Percentiles rank a stretch among this genome's conserved stretches.
These are phyloP conservation scores for Martes flavigula DNA, from an alignment of 2,797 vertebrate genomes.

Conservation along the genomic window DNA sequence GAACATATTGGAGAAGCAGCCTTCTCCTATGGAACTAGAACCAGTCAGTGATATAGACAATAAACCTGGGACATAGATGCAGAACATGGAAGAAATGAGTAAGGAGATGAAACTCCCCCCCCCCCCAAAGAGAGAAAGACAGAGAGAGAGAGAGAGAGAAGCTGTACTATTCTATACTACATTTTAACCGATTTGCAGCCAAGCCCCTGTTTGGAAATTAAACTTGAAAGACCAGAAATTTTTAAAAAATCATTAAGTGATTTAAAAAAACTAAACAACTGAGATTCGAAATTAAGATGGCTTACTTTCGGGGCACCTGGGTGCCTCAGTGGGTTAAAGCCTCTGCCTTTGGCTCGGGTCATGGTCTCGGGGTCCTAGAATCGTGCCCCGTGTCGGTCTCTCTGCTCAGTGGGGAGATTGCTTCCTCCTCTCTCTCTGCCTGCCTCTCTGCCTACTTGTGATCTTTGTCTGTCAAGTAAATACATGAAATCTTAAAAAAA, in stretches of 20 bases:
- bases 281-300: neutral
- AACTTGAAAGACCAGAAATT: neutral
- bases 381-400: no score
- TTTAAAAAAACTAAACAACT: neutral
- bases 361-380: no score
- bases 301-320: neutral
- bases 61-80: neutral
- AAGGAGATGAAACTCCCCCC: neutral
- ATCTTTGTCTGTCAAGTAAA: no score
- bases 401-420: no score
- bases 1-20: neutral
- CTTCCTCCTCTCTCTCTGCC: no score
- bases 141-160: no score
- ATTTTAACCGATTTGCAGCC: neutral
- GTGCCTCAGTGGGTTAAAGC: no score
- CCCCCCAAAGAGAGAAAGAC: no score
- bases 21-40: neutral
- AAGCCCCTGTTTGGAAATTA: neutral
- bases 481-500: no score
- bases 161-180: neutral
- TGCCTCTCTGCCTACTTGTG: no score
- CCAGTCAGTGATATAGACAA: neutral
- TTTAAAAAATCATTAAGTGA: neutral
- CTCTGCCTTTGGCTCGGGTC: no score
- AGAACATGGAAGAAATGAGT: neutral